Evolutionary conservation across 2,888 invertebrate genomes (phyloP), one percentile per base, ranked within the genome.

Genomic region (Drepana falcataria): DNA sequence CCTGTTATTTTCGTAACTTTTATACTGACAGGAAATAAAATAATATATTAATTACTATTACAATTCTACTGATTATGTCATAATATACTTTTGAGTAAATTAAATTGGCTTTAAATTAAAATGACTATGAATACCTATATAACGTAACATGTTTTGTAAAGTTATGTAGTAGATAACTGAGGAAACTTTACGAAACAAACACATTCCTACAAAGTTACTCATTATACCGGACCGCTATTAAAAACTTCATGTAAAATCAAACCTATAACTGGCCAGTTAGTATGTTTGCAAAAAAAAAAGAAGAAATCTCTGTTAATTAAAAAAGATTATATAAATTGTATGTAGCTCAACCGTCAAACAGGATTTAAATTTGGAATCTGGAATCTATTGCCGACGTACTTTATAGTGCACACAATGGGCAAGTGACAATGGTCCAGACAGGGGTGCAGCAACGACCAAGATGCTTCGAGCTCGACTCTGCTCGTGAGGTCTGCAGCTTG

Each of bases 381-480:
- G 51, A 47, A 49, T 53, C 53, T 55, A 54, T 54, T 37, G 49
- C n/a, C 53, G 40, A 48, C 51, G 44, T 48, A 51, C 53, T 53
- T 56, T 56, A 56, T 47, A 53, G 53, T 55, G 55, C 53, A 56
- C 47, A 56, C 56, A 56, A 56, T 53, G 41, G 53, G 40, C 33
- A 40, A 51, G 21, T 51, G 51, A 51, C 51, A 51, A 51, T 51
- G 34, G 51, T 40, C 33, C 51, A 52, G 53, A 47, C 56, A 56
- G 63, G 67, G 64, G 62, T 56, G 63, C 61, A 59, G 69, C 73
- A 76, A 68, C 70, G 68, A 59, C 35, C 56, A 35, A 55, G 65
- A 65, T 54, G 74, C 75, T 73, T 75, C 75, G 73, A 63, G 71
- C 73, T 72, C 66, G 58, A 34, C 41, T 49, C 53, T 63, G 66